Conservation (phyloP, 2,888 invertebrate genomes). For the Diabrotica balteata region DNA sequence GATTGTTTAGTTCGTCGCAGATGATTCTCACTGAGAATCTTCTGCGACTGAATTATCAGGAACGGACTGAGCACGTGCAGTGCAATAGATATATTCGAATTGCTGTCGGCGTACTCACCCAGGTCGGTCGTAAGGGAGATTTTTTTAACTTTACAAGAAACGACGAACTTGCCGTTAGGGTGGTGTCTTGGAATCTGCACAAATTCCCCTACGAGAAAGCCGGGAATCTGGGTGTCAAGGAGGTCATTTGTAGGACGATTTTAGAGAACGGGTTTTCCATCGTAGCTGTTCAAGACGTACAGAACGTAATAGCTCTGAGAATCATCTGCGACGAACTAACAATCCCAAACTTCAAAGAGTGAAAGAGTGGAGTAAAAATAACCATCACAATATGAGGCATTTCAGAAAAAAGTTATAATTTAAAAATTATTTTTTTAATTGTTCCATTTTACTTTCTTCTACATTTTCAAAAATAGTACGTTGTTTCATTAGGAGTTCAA, state of each 20-base stretch:
- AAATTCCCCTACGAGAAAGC: conserved; percentile 76
- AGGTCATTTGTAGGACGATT: conserved; percentile 82
- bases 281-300: conserved; percentile 77
- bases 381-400: conserved; percentile 60
- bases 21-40: too few species aligned
- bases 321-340: conserved; percentile 74
- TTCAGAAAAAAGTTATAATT: too few species aligned
- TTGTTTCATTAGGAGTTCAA: too few species aligned
- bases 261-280: conserved; percentile 81
- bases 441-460: too few species aligned
- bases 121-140: conserved; percentile 69
- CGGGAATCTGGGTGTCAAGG: conserved; percentile 79
- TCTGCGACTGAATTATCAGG: too few species aligned
- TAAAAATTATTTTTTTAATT: too few species aligned
- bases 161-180: conserved; percentile 68
- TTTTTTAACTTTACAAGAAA: conserved; percentile 67
- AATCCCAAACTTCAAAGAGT: conserved; percentile 68
- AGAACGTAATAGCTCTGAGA: conserved; percentile 71
- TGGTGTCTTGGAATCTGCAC: conserved; percentile 82
- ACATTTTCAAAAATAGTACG: too few species aligned
- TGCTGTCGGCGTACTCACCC: conserved; percentile 72
- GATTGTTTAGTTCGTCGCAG: too few species aligned
- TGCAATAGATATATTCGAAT: conserved; percentile 71
- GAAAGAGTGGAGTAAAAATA: conserved; percentile 69
- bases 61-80: conserved; percentile 68